Conservation (phyloP, 2,113 vertebrate species). For the Strix uralensis region DNA sequence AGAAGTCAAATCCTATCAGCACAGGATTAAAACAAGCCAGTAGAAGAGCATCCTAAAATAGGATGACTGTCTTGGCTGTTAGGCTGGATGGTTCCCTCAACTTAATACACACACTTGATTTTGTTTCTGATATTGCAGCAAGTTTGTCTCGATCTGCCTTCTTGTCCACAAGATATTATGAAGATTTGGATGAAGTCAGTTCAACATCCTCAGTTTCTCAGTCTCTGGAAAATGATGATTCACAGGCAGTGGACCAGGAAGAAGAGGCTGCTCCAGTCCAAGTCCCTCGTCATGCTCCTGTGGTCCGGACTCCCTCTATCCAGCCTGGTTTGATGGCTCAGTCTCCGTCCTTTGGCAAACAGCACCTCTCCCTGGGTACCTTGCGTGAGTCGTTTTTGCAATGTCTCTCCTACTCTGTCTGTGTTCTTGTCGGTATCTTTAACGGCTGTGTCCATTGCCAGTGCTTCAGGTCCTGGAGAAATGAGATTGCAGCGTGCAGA, state of each 20-base stretch:
- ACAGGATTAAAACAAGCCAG: background rate
- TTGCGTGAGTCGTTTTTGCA: conserved; percentile 54
- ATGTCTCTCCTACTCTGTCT: background rate
- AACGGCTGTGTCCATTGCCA: background rate
- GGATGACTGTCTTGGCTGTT: background rate
- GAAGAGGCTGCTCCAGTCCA: conserved; percentile 65
- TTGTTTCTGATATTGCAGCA: conserved; percentile 71
- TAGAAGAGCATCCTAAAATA: background rate
- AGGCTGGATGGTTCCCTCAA: background rate
- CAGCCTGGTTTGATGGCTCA: conserved; percentile 83
- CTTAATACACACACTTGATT: background rate
- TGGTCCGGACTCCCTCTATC: conserved; percentile 87
- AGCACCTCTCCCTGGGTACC: conserved; percentile 68
- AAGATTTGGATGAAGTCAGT: conserved; percentile 93
- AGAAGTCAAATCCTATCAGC: background rate
- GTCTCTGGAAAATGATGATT: conserved; percentile 81
- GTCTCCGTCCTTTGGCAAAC: conserved; percentile 77
- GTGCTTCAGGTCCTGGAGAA: background rate
- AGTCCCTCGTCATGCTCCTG: conserved; percentile 80
- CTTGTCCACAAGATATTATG: conserved; percentile 88
- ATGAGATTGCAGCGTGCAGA: background rate
- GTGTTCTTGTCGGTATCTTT: background rate
- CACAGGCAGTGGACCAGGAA: conserved; percentile 70
- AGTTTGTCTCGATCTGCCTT: conserved; percentile 93
- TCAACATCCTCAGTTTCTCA: conserved; percentile 88